A percentile compares a stretch with the other conserved stretches of the same genome.
These are phyloP conservation scores for Hermetia illucens DNA, from an alignment of 1,140 invertebrate species.

Conservation along the genomic window DNA sequence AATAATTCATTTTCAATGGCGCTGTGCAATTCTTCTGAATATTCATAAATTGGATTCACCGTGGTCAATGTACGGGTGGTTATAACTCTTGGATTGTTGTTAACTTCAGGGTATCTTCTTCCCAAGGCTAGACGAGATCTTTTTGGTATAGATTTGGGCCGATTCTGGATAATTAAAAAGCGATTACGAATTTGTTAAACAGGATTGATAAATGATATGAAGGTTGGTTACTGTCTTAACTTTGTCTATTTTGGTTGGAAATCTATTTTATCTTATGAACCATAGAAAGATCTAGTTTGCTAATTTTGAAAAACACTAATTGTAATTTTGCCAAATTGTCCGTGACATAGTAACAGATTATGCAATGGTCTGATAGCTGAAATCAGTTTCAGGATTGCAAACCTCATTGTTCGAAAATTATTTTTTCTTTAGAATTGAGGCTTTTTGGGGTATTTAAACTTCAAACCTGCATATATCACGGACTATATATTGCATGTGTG, in stretches of 20 bases:
- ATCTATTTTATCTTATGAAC: no score
- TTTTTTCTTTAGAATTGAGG: no score
- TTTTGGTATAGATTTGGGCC: conserved; percentile 10
- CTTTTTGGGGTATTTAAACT: no score
- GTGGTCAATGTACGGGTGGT: conserved; percentile 11
- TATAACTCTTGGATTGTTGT: background rate
- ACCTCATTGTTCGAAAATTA: no score
- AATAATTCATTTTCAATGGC: conserved; percentile 20
- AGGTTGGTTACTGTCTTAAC: background rate
- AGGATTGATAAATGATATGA: background rate
- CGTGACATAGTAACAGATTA: no score
- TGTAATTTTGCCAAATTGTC: no score
- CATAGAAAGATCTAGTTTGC: no score
- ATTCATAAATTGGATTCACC: conserved; percentile 28
- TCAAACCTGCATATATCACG: no score
- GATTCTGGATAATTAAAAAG: background rate
- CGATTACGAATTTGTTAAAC: background rate
- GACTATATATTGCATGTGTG: no score
- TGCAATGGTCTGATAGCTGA: no score
- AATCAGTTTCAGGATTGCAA: no score
- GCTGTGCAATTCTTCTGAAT: conserved; percentile 27
- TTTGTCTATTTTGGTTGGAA: background rate
- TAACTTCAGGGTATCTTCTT: conserved; percentile 3
- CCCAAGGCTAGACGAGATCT: conserved; percentile 9
- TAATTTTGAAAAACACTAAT: no score